Evolutionary conservation across 2,113 vertebrate species (phyloP), one percentile per base, ranked within the genome.

Genomic region (Urocitellus parryii): DNA sequence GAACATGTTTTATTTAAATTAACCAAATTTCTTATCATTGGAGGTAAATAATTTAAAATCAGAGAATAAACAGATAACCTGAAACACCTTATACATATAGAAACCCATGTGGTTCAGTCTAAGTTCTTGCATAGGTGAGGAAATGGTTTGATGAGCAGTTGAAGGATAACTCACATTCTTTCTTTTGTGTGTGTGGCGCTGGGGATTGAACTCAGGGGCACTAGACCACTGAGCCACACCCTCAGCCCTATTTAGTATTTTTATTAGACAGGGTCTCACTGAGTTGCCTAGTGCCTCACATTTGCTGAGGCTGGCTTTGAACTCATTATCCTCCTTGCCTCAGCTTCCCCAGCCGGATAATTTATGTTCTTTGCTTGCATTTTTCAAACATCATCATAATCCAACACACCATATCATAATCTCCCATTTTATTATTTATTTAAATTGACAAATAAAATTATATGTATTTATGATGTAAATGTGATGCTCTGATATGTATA

Each of bases 1-100:
- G n/a, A 22, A 2, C 29, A 79, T 77, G 37, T 84, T 39, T 94
- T 89, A 29, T 82, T 92, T 85, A 95, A 92, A 76, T 65, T 58
- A 27, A 72, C 61, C 37, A 74, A 78, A 37, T 22, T 65, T 91
- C 80, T 85, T 53, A 65, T 83, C 17, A 85, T 67, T 39, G 86
- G 42, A 65, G 48, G 34, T n/a, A 83, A 16, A 14, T 74, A 63
- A 70, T 4, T 78, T 84, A 78, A 67, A 1, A 67, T 72, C 13
- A 84, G 29, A 11, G 11, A 42, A 79, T 51, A 67, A 88, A 80
- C 11, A 63, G 8, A 61, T 32, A 80, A 37, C 48, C 24, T n/a
- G 29, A 88, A 34, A 79, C 53, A 61, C 0, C 12, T 85, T 70
- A 42, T 56, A 63, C 18, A 42, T 70, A 4, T 51, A 45, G 73